Conservation (phyloP, 2,888 invertebrate genomes). For the Trichacis sp. region DNA sequence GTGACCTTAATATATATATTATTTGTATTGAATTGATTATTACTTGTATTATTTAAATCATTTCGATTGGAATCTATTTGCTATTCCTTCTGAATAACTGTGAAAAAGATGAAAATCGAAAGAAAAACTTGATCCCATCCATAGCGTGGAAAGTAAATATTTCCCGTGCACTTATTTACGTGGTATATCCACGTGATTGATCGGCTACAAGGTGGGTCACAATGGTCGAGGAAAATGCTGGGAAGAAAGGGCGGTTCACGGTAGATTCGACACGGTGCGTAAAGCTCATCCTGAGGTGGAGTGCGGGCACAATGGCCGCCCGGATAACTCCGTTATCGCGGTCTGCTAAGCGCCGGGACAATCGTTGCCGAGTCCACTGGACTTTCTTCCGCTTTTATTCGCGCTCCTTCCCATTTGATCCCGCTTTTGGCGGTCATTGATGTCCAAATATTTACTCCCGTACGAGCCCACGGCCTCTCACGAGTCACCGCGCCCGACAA, state of each 20-base stretch:
- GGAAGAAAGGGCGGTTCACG: slow-evolving; percentile 20
- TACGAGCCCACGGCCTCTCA: slow-evolving; percentile 10
- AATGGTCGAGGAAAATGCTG: slow-evolving; percentile 17
- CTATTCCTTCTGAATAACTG: no score
- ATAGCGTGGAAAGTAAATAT: no score
- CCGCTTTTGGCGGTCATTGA: slow-evolving; percentile 44
- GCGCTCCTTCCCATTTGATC: slow-evolving; percentile 37
- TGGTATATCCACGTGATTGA: not conserved
- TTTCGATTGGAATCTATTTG: no score
- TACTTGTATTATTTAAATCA: no score
- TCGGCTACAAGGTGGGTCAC: not conserved
- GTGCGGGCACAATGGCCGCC: slow-evolving; percentile 38
- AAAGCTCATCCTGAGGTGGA: slow-evolving; percentile 10
- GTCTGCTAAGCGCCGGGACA: slow-evolving; percentile 60
- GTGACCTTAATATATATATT: no score
- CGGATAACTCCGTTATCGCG: slow-evolving; percentile 67
- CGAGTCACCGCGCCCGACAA: slow-evolving; percentile 34
- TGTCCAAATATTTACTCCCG: slow-evolving; percentile 50
- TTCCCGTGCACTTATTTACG: no score
- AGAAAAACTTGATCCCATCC: no score
- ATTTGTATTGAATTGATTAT: no score
- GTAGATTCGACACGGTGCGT: not conserved
- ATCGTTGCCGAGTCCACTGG: slow-evolving; percentile 47
- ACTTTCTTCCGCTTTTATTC: slow-evolving; percentile 41
- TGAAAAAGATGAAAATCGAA: no score